Base-by-base conservation (phyloP, 2,888 invertebrate species). In the Synanthedon andrenaeformis region DNA sequence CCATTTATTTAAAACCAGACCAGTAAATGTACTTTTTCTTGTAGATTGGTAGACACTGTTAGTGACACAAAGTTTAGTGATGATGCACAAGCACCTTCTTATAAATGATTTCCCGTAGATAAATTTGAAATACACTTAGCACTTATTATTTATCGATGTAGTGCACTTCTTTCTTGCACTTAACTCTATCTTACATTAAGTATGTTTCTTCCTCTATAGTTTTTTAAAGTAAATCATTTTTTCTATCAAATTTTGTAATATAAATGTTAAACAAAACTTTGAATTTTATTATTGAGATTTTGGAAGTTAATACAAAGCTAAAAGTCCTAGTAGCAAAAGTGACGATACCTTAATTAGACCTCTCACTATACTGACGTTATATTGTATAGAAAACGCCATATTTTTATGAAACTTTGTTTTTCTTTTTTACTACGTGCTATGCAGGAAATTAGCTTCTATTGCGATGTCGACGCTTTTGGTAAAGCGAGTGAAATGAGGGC, bases 391-490 rank as follows among this genome's bases (percentile, higher is more conserved):
- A 73, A 78, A 76, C 71, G 76, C 74, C 76, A 84, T 77, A 82
- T 83, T 84, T 82, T 67, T 76, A 78, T 59, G 62, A 63, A 63
- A 61, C 61, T 61, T 67, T 63, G 61, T 78, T 73, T 35, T 35
- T 67, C 70, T 78, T 78, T 82, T 85, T 84, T 83, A 76, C 78
- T 74, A 78, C 74, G 73, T 78, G 81, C 81, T 79, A 79, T 85
- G 82, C 84, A 85, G 87, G 87, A 87, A 87, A 87, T 87, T 86
- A 85, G 86, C 82, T 86, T 76, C 86, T 86, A 86, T 87, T 87
- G 85, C 87, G 78, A 83, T 79, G 86, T 86, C 83, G 84, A 82
- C 83, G 83, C 78, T 84, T 84, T 84, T 76, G 80, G 83, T 80
- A 79, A 79, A 85, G 82, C 83, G 86, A 74, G 77, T 73, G 76